Conservation (phyloP, 2,797 vertebrate genomes). For the Microctenopoma lineatum region DNA sequence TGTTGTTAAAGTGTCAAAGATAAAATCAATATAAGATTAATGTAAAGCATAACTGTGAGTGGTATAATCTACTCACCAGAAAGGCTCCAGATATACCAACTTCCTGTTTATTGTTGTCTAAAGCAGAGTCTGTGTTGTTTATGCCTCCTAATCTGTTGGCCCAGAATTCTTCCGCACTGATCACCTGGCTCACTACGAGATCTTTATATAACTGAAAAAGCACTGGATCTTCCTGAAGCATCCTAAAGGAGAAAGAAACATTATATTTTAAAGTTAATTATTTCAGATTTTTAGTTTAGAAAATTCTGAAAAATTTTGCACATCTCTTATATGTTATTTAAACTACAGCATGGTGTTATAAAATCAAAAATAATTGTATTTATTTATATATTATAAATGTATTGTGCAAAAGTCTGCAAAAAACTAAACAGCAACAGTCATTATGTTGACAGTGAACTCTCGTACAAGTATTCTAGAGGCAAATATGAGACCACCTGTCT, state of each 20-base stretch:
- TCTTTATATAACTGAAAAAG: slow-evolving; percentile 99
- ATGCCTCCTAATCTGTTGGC: slow-evolving; percentile 93
- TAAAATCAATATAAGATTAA: neutral
- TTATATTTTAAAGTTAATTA: too few relatives aligned
- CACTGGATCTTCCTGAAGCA: slow-evolving; percentile 98
- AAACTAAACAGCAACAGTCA: too few relatives aligned
- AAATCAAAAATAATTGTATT: neutral
- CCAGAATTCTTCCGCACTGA: slow-evolving; percentile 99
- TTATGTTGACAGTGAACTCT: too few relatives aligned
- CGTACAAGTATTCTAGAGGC: too few relatives aligned
- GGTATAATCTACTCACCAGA: slow-evolving; percentile 84
- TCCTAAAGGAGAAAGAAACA: slow-evolving; percentile 79
- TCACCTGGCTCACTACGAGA: slow-evolving; percentile 98
- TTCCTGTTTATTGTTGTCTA: slow-evolving; percentile 91
- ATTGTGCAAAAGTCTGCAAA: too few relatives aligned
- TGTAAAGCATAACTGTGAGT: neutral
- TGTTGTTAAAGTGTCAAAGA: neutral
- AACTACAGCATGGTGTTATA: neutral
- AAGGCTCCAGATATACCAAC: slow-evolving; percentile 99
- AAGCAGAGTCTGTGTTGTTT: slow-evolving; percentile 84
- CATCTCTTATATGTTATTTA: neutral
- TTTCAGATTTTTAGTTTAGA: too few relatives aligned
- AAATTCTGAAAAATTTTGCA: too few relatives aligned
- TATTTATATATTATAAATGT: too few relatives aligned
- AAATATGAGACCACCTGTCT: too few relatives aligned